phyloP scores from a whole-genome alignment of 1,140 invertebrate species.

The Drosophila subpulchrella region DNA sequence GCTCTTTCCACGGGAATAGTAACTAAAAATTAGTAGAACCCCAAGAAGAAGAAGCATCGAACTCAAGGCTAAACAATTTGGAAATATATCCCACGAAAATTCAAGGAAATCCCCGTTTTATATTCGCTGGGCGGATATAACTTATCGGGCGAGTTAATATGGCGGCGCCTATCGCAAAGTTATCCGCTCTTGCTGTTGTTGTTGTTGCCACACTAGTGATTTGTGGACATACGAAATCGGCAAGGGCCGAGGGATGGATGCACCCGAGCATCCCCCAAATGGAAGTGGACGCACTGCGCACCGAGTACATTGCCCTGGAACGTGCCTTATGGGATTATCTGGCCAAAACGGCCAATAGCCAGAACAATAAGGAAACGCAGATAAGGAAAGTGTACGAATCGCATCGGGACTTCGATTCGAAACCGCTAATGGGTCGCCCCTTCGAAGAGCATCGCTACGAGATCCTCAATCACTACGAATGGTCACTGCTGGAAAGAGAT shows the following conservation, averaged over 20 bases:
- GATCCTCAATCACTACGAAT: conserved; percentile 75
- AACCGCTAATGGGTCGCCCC: conserved; percentile 36
- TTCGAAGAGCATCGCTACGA: conserved; percentile 61
- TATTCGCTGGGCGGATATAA: conserved; percentile 20
- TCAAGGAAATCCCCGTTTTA: conserved; percentile 10
- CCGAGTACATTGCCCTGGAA: conserved; percentile 85
- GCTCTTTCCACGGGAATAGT: background rate
- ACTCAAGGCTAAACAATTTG: conserved; percentile 2
- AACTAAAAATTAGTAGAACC: background rate
- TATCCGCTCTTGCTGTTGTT: conserved; percentile 15
- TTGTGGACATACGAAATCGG: conserved; percentile 14
- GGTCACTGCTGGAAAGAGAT: conserved; percentile 72
- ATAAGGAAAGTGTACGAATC: conserved; percentile 73
- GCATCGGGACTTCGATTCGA: conserved; percentile 60
- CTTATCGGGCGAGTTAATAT: conserved; percentile 24
- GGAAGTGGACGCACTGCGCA: conserved; percentile 86
- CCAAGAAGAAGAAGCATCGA: background rate
- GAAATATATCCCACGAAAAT: background rate
- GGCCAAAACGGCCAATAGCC: conserved; percentile 54
- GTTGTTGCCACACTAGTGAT: conserved; percentile 2
- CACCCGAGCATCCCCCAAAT: conserved; percentile 25
- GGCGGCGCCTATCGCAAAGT: conserved; percentile 22
- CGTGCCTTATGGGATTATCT: conserved; percentile 73
- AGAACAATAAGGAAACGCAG: conserved; percentile 65
- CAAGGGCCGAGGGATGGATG: conserved; percentile 2